Evolutionary conservation across 2,888 invertebrate genomes (phyloP).

Genomic region (Sphaerophoria taeniata): DNA sequence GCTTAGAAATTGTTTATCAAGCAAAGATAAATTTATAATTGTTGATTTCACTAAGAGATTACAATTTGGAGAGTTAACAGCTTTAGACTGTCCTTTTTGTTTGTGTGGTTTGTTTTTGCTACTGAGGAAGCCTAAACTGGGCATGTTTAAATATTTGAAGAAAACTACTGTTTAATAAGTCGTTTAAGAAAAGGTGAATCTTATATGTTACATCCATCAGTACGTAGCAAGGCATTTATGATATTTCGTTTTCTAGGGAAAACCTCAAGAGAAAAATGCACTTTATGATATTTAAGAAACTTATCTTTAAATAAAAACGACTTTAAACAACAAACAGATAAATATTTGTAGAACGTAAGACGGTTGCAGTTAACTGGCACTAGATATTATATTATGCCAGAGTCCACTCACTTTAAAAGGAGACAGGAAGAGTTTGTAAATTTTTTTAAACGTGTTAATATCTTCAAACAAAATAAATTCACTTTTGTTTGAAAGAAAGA

Average conservation of each 20-base stretch:
- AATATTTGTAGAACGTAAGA: constrained; percentile 68
- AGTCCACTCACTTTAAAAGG: neutral
- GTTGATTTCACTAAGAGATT: constrained; percentile 69
- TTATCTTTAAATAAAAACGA: constrained; percentile 67
- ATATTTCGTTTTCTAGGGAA: neutral
- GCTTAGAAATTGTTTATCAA: constrained; percentile 66
- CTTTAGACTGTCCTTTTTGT: neutral
- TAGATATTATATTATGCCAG: neutral
- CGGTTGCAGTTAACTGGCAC: constrained; percentile 50
- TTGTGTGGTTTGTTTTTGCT: constrained; percentile 30
- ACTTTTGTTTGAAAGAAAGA: neutral
- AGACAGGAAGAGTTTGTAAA: no score
- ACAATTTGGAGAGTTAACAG: constrained; percentile 16
- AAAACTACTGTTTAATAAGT: no score
- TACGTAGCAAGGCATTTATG: neutral
- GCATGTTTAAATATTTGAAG: neutral
- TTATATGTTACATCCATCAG: constrained; percentile 1
- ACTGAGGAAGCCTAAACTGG: constrained; percentile 20
- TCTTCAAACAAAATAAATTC: neutral
- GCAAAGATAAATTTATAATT: constrained; percentile 72
- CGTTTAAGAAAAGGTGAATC: neutral
- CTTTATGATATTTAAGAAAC: constrained; percentile 38
- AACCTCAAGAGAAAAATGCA: neutral
- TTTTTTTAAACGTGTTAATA: no score
- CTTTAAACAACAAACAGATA: constrained; percentile 68